phyloP scores from a whole-genome alignment of 35 echinoderm and acorn worm genomes.

The Holothuria glaberrima region DNA sequence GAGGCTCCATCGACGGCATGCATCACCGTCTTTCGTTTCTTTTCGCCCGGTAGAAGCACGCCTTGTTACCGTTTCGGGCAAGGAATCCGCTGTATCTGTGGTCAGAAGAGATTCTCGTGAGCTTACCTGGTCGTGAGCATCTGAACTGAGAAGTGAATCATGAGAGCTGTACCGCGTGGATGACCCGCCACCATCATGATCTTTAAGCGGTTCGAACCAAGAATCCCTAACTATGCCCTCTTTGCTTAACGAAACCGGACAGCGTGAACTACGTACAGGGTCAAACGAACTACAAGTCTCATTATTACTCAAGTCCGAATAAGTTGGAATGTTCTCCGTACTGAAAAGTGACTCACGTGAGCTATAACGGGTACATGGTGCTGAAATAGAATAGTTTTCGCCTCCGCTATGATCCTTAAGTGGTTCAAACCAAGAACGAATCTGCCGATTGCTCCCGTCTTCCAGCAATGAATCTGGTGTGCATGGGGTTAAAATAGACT shows the following conservation, averaged over 20 bases:
- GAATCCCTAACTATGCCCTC: not conserved
- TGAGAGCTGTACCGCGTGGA: constrained; percentile 5
- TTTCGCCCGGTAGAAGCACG: no score
- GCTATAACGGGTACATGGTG: not conserved
- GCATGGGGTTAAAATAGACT: not conserved
- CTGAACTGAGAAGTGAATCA: constrained; percentile 17
- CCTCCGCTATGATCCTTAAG: not conserved
- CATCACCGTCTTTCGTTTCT: no score
- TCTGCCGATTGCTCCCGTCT: not conserved
- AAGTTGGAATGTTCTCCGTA: not conserved
- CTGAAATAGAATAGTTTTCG: not conserved
- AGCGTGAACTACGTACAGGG: no score
- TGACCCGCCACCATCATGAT: not conserved
- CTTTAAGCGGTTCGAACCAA: not conserved
- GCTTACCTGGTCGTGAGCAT: not conserved
- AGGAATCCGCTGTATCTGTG: not conserved
- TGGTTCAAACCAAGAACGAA: not conserved
- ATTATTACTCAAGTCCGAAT: no score
- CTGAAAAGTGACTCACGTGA: constrained; percentile 18
- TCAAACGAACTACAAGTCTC: no score
- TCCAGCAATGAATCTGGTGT: not conserved
- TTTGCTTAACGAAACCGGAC: not conserved
- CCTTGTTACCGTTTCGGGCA: not conserved
- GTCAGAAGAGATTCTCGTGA: constrained; percentile 16
- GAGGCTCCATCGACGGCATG: not conserved